phyloP scores from a whole-genome alignment of 2,113 vertebrate genomes.

The Fregata magnificens region DNA sequence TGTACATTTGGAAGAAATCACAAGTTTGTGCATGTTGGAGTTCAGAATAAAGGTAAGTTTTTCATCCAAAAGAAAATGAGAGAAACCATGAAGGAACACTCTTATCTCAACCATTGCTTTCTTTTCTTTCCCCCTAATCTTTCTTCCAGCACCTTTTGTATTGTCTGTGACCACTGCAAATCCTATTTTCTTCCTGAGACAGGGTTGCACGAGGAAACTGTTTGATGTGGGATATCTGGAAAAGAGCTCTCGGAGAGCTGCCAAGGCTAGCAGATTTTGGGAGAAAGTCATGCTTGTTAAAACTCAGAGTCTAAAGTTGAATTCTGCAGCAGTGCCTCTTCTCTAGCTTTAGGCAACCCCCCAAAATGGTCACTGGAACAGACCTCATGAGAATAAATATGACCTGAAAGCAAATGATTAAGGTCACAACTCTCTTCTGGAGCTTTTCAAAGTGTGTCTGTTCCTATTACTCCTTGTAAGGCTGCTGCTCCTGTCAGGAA shows the following conservation, averaged over 20 bases:
- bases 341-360: background rate
- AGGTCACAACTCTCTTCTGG: background rate
- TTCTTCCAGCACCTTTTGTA: conserved; percentile 6
- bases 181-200: conserved; percentile 4
- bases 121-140: background rate
- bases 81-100: background rate
- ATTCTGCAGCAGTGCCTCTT: background rate
- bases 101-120: background rate
- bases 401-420: background rate
- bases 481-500: background rate
- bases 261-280: background rate
- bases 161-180: background rate
- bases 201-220: background rate
- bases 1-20: background rate
- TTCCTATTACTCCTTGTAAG: background rate
- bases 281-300: background rate
- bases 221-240: background rate
- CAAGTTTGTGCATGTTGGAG: background rate
- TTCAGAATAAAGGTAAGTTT: background rate
- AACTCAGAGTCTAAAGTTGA: background rate
- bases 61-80: background rate
- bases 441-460: background rate
- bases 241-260: background rate
- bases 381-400: background rate
- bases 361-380: background rate